These are phyloP conservation scores for Tetragonula clypearis DNA, from an alignment of 1,140 invertebrate species.

Conservation along the genomic window DNA sequence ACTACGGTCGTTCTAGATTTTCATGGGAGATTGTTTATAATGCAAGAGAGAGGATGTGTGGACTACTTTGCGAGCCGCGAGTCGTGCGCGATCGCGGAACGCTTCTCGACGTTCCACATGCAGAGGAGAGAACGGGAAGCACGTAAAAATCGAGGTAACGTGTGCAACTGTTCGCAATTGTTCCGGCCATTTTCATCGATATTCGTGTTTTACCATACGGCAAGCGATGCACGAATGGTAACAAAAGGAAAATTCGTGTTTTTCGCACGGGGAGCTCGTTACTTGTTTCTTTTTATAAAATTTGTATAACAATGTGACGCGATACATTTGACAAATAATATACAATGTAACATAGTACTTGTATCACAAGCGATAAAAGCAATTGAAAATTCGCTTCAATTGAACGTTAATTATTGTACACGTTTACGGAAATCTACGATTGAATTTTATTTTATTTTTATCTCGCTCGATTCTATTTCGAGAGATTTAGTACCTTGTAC, in stretches of 20 bases:
- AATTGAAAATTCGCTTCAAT: not conserved
- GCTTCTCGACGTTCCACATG: slow-evolving; percentile 61
- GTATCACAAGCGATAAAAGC: too few species aligned
- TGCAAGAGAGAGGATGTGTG: slow-evolving; percentile 77
- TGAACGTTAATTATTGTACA: not conserved
- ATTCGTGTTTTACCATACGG: not conserved
- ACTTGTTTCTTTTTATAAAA: too few species aligned
- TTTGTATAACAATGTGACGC: too few species aligned
- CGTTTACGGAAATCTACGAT: not conserved
- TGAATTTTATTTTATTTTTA: too few species aligned
- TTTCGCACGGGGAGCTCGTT: not conserved
- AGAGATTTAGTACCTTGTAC: not conserved
- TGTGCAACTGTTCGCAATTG: not conserved
- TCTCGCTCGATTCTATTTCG: too few species aligned
- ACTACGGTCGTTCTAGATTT: slow-evolving; percentile 76
- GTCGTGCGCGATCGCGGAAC: slow-evolving; percentile 49
- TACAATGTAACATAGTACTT: not conserved
- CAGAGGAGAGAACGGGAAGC: slow-evolving; percentile 53
- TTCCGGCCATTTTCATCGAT: not conserved
- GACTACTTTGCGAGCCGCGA: slow-evolving; percentile 72
- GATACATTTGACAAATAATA: not conserved
- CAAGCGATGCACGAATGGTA: not conserved
- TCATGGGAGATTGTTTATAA: slow-evolving; percentile 79
- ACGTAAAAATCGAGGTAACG: slow-evolving; percentile 53
- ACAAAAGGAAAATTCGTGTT: not conserved